Base-by-base conservation (phyloP, 2,797 vertebrate genomes). In the Pipistrellus kuhlii region DNA sequence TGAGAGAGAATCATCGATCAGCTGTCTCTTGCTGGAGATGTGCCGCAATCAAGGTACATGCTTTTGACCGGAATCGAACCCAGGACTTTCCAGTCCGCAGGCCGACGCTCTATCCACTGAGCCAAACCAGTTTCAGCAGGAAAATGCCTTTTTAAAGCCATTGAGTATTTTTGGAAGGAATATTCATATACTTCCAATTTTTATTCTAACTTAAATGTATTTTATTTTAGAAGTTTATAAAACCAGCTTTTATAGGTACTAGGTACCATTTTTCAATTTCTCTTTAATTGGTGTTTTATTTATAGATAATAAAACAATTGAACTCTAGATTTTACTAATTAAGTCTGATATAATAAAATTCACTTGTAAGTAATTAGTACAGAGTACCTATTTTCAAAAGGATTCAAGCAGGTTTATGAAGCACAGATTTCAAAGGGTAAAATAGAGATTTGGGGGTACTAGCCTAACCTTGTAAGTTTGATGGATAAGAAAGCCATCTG, bases 141-240 rank as follows among this genome's bases (percentile, higher is more conserved):
- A 59, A 87, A 76, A 38, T 69, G 14, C 12, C 20, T 88, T 88
- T 88, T 88, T 20, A 81, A 89, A 89, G 21, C 1, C 46, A 66
- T 15, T 35, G 57, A 86, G 17, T 32, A 83, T 57, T 91, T 80
- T 89, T 66, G 53, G 35, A 85, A 38, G 53, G 35, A 88, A 38
- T 89, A 84, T 62, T n/a, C 35, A 57, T 72, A 68, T 91, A 82
- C 46, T 80, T 93, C 38, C 30, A 23, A 8, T 87, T 87, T 85
- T 85, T 90, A 57, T 72, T 94, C 53, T 90, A 4, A 88, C 23
- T 80, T 85, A 14, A 73, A 55, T 81, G 18, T 48, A 73, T 76
- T 94, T 96, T 85, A 71, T 88, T 90, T 94, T 82, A 75, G 21
- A 51, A 76, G 41, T 85, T 88, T 87, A 68, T 76, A 55, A 92